Evolutionary conservation across 2,888 invertebrate species (phyloP).

Genomic region (Liodrosophila aerea): DNA sequence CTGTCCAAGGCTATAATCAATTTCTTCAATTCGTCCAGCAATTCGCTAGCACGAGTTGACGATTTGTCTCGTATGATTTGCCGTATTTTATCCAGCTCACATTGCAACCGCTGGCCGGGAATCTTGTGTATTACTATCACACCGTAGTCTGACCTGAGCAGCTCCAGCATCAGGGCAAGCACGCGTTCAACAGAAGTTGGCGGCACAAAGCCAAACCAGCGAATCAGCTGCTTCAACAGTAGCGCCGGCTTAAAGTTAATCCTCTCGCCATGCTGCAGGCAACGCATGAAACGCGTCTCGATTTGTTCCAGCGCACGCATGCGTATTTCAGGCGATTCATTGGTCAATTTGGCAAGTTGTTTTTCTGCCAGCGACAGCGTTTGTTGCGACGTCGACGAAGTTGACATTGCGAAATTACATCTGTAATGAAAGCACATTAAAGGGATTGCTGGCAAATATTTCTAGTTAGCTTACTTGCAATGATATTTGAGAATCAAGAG

Average conservation of each 20-base stretch:
- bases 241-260: slow-evolving; percentile 73
- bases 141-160: slow-evolving; percentile 73
- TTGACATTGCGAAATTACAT: slow-evolving; percentile 30
- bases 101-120: slow-evolving; percentile 59
- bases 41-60: slow-evolving; percentile 10
- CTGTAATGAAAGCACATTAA: slow-evolving; percentile 4
- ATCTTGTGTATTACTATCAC: slow-evolving; percentile 61
- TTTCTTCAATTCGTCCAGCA: slow-evolving; percentile 61
- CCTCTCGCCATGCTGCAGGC: slow-evolving; percentile 64
- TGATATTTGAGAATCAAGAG: too few species aligned
- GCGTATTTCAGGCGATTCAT: slow-evolving; percentile 79
- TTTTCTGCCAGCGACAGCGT: slow-evolving; percentile 41
- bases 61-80: slow-evolving; percentile 48
- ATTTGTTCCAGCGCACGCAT: slow-evolving; percentile 78
- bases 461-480: not conserved
- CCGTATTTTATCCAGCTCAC: slow-evolving; percentile 76
- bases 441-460: not conserved
- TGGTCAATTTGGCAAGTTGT: slow-evolving; percentile 73
- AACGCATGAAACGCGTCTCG: slow-evolving; percentile 72
- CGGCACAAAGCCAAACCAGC: slow-evolving; percentile 79
- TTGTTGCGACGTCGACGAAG: slow-evolving; percentile 3
- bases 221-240: slow-evolving; percentile 79
- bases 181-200: slow-evolving; percentile 68
- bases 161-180: slow-evolving; percentile 69
- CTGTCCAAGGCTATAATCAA: slow-evolving; percentile 12